These are phyloP conservation scores for Eledona agricola DNA, from an alignment of 2,888 invertebrate species.

Conservation along the genomic window DNA sequence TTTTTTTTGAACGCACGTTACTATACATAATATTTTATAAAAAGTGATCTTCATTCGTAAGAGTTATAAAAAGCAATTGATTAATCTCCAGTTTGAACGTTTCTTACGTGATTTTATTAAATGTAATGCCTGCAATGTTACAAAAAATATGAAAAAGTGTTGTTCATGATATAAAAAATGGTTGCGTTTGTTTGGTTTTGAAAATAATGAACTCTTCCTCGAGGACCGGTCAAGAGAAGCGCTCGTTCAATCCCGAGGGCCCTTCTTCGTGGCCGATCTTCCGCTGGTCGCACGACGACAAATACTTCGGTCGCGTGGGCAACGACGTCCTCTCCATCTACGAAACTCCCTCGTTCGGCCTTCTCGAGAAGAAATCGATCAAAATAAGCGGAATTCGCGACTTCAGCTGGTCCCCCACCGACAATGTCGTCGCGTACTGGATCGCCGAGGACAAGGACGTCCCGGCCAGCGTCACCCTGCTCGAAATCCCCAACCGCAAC, in stretches of 20 bases:
- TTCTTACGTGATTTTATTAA: no score
- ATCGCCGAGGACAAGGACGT: slow-evolving; percentile 97
- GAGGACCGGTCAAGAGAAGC: slow-evolving; percentile 89
- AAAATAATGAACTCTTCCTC: no score
- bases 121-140: no score
- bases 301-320: slow-evolving; percentile 87
- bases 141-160: no score
- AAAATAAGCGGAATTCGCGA: slow-evolving; percentile 90
- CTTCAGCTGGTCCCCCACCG: slow-evolving; percentile 98
- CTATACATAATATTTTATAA: no score
- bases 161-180: no score
- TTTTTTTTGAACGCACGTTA: no score
- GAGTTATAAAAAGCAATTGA: no score
- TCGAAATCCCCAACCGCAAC: slow-evolving; percentile 90
- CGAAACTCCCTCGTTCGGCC: slow-evolving; percentile 94
- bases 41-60: no score
- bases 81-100: no score
- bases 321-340: slow-evolving; percentile 89
- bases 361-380: slow-evolving; percentile 93
- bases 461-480: slow-evolving; percentile 91
- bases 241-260: slow-evolving; percentile 87
- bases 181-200: no score
- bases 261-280: slow-evolving; percentile 89
- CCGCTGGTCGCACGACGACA: slow-evolving; percentile 97
- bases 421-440: slow-evolving; percentile 97